Evolutionary conservation across 1,140 invertebrate genomes (phyloP).

Genomic region (Anastatus disparis): DNA sequence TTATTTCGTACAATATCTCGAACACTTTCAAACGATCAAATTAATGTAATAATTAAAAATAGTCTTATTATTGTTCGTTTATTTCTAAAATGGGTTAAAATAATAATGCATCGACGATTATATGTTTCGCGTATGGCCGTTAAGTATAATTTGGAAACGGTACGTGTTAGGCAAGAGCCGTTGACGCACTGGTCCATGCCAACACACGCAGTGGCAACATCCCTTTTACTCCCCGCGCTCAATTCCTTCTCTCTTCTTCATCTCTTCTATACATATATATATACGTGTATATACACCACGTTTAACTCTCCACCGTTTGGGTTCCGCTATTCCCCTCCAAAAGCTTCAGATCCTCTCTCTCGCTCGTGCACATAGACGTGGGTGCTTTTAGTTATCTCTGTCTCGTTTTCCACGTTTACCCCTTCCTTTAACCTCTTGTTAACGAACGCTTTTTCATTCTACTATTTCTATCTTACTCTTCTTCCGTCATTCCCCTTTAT

Average conservation of each 20-base stretch:
- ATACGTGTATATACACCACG: too few relatives aligned
- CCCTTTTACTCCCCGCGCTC: constrained; percentile 54
- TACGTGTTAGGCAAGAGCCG: constrained; percentile 68
- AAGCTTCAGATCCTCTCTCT: not conserved
- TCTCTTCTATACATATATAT: too few relatives aligned
- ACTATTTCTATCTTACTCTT: constrained; percentile 41
- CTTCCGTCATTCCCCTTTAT: too few relatives aligned
- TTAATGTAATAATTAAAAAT: too few relatives aligned
- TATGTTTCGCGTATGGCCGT: too few relatives aligned
- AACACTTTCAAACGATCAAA: too few relatives aligned
- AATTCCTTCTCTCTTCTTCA: not conserved
- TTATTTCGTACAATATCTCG: too few relatives aligned
- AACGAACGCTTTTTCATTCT: constrained; percentile 16
- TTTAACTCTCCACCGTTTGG: not conserved
- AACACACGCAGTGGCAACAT: constrained; percentile 60
- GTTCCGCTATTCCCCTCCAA: not conserved
- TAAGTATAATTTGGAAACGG: constrained; percentile 61
- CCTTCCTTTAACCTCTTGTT: constrained; percentile 46
- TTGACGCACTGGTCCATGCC: constrained; percentile 69
- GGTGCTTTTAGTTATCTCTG: constrained; percentile 47
- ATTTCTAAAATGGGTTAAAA: too few relatives aligned
- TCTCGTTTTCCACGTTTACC: constrained; percentile 48
- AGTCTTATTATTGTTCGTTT: too few relatives aligned
- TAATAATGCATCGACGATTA: too few relatives aligned
- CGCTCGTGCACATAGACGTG: not conserved